Evolutionary conservation across 2,113 vertebrate species (phyloP).

Genomic region (Anhinga anhinga): DNA sequence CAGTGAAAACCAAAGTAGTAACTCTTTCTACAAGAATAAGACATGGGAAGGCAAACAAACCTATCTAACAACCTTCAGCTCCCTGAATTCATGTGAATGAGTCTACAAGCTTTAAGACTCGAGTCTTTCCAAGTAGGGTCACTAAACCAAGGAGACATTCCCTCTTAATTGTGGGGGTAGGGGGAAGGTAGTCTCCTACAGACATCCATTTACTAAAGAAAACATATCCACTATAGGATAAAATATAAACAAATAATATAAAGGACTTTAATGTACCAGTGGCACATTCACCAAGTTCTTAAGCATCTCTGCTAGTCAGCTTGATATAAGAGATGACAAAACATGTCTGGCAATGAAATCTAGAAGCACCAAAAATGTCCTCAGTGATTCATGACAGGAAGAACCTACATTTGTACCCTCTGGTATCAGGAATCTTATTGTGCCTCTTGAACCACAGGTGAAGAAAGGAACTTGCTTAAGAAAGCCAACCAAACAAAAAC

Average conservation of each 20-base stretch:
- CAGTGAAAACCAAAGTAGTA: background rate
- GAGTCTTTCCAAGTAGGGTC: background rate
- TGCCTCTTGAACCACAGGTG: background rate
- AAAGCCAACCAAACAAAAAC: background rate
- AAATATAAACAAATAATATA: background rate
- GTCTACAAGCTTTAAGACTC: background rate
- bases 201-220: background rate
- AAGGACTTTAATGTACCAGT: background rate
- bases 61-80: background rate
- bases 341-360: background rate
- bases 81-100: background rate
- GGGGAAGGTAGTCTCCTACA: background rate
- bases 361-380: background rate
- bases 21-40: background rate
- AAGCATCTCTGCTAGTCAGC: background rate
- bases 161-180: accelerated
- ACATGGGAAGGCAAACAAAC: background rate
- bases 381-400: background rate
- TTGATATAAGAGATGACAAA: background rate
- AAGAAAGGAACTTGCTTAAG: background rate
- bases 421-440: background rate
- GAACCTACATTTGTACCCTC: background rate
- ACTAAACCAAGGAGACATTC: background rate
- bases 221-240: background rate
- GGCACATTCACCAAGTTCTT: background rate